A percentile compares a stretch with the other conserved stretches of the same genome.
phyloP scores from a whole-genome alignment of 2,888 invertebrate genomes.

The Galeruca laticollis region DNA sequence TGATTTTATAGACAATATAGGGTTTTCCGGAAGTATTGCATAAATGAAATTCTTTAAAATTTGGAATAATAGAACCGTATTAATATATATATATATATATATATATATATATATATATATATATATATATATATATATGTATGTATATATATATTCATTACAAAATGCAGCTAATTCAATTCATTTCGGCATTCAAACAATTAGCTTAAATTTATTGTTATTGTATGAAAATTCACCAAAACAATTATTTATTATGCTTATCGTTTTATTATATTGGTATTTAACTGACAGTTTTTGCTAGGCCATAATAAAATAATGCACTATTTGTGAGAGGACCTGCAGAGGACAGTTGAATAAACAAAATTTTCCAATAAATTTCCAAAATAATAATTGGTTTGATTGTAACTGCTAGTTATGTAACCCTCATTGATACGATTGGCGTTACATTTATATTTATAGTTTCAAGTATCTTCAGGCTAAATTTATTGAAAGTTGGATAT shows the following conservation, averaged over 20 bases:
- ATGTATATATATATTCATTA: background rate
- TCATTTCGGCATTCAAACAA: conserved; percentile 2
- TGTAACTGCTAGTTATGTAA: background rate
- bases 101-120: too few species aligned
- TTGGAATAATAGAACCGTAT: too few species aligned
- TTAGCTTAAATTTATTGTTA: conserved; percentile 10
- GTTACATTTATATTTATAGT: too few species aligned
- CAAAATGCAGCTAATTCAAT: conserved; percentile 6
- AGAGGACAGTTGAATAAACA: conserved; percentile 8
- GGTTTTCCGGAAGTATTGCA: too few species aligned
- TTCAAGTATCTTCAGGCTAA: too few species aligned
- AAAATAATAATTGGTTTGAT: background rate
- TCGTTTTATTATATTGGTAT: background rate
- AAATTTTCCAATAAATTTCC: background rate
- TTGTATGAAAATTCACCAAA: conserved; percentile 1
- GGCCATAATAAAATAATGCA: conserved; percentile 6
- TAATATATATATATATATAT: too few species aligned
- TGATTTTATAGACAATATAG: too few species aligned
- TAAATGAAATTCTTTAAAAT: too few species aligned
- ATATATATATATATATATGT: too few species aligned
- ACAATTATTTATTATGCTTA: conserved; percentile 9
- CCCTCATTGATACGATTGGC: too few species aligned
- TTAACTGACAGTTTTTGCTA: conserved; percentile 3
- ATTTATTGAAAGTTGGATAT: too few species aligned
- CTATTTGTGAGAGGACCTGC: background rate